Base-by-base conservation (phyloP, 1,140 invertebrate species). In the Penaeus japonicus region DNA sequence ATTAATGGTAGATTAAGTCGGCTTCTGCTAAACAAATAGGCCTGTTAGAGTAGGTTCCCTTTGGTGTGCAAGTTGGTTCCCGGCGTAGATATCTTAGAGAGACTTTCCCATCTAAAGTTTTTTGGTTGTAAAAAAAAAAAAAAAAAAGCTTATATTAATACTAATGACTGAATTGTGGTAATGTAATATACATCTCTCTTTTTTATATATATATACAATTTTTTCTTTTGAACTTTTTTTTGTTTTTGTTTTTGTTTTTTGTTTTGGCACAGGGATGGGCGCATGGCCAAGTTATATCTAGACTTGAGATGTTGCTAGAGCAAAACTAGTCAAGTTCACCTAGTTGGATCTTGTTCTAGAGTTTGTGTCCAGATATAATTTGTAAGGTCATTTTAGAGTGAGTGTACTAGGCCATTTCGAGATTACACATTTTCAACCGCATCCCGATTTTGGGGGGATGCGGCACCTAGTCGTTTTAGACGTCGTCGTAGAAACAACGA, bases 271-370 rank as follows among this genome's bases (percentile, higher is more conserved):
- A 78, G 84, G 84, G 73, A 78, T 57, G 84, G 54, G 62, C 47
- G 84, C 84, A 85, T 85, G 84, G 84, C 84, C 84, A 85, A 85
- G 73, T 73, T 85, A 85, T 85, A 85, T 85, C 65, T 85, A 53
- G 47, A 57, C 53, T n/a, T 32, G 27, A 54, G 53, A 17, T 35
- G 70, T 85, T 35, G 27, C 73, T 78, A 85, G 84, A 55, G 73
- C 73, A 55, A 59, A 39, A 30, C 83, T 84, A 84, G 83, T 84
- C 83, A 12, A 4, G 22, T 35, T 39, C 55, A 65, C 20, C 84
- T 85, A 55, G 84, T 85, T 47, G 47, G 5, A 47, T 47, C 47
- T 47, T 47, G 30, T 57, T 77, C 84, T 85, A 75, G 84, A 55
- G 32, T 62, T 27, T 75, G 47, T 54, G 70, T 78, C 73, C 84